Evolutionary conservation across 2,797 vertebrate genomes (phyloP).

Genomic region (Acomys russatus): DNA sequence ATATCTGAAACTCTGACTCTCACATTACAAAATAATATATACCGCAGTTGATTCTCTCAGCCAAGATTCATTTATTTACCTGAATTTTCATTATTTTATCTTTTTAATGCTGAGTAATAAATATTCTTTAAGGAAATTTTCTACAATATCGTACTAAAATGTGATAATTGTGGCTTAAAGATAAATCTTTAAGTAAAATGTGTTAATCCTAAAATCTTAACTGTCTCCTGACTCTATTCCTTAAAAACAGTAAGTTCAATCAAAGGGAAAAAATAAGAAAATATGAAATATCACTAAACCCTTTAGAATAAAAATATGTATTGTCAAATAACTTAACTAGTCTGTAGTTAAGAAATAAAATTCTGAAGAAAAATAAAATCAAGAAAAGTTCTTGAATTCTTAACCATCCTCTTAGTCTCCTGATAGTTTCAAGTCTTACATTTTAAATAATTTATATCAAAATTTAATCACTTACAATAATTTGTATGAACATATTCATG

Average conservation of each 20-base stretch:
- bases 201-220: background rate
- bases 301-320: background rate
- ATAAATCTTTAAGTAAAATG: conserved; percentile 17
- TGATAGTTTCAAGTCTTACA: background rate
- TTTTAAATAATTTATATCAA: background rate
- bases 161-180: background rate
- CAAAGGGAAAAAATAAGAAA: conserved; percentile 12
- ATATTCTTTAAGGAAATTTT: conserved; percentile 1
- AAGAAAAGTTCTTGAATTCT: background rate
- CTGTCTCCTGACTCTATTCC: background rate
- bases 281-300: background rate
- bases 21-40: background rate
- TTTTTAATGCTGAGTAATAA: background rate
- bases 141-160: background rate
- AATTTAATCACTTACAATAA: background rate
- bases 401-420: background rate
- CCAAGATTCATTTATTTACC: background rate
- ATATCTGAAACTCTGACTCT: background rate
- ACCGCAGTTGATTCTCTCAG: background rate
- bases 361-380: background rate
- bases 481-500: background rate
- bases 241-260: background rate
- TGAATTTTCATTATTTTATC: background rate
- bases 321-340: conserved; percentile 8
- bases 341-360: background rate